These are phyloP conservation scores for Lathronympha strigana DNA, from an alignment of 2,888 invertebrate genomes.

Conservation along the genomic window DNA sequence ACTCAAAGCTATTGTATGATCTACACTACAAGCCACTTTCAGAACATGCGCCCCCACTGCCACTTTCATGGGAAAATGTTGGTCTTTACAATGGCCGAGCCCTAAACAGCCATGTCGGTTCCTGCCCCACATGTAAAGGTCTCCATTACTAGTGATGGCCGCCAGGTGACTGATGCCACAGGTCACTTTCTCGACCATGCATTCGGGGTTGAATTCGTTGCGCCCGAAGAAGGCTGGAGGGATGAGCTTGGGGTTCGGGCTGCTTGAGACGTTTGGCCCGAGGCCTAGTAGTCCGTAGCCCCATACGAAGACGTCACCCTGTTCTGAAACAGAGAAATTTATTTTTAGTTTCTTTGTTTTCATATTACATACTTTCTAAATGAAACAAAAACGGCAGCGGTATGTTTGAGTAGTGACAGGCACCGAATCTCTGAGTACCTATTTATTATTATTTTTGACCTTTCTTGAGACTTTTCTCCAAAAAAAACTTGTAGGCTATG, in stretches of 20 bases:
- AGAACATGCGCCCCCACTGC: slow-evolving; percentile 90
- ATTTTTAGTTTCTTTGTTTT: too few species aligned
- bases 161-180: slow-evolving; percentile 90
- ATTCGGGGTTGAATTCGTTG: slow-evolving; percentile 91
- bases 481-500: too few species aligned
- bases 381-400: too few species aligned
- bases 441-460: too few species aligned
- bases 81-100: slow-evolving; percentile 90
- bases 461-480: too few species aligned
- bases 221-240: slow-evolving; percentile 93
- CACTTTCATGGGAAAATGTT: slow-evolving; percentile 94
- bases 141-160: slow-evolving; percentile 92
- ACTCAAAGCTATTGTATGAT: slow-evolving; percentile 92
- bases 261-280: slow-evolving; percentile 90
- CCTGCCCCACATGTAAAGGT: slow-evolving; percentile 96
- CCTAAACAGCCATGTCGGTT: slow-evolving; percentile 94
- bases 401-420: too few species aligned
- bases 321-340: slow-evolving; percentile 81
- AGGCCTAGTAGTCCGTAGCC: slow-evolving; percentile 96
- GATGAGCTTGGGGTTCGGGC: slow-evolving; percentile 87
- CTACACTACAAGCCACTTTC: slow-evolving; percentile 92
- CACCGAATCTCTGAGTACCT: too few species aligned
- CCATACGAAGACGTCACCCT: slow-evolving; percentile 95
- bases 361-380: too few species aligned
- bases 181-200: slow-evolving; percentile 85